phyloP scores from a whole-genome alignment of 1,140 invertebrate genomes.

The Tyrophagus putrescentiae region DNA sequence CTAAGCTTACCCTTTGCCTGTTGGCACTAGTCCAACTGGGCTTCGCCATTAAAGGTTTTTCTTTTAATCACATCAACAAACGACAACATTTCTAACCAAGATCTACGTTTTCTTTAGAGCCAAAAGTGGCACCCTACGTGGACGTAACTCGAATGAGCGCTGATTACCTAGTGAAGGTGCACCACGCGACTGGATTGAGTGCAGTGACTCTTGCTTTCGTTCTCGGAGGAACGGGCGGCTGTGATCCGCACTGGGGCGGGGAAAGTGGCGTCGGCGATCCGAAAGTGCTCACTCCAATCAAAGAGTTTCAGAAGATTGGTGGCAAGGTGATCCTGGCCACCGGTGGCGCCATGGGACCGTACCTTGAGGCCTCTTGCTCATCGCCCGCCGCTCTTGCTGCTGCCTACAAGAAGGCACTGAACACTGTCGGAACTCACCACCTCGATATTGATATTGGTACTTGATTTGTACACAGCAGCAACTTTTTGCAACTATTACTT shows the following conservation, averaged over 20 bases:
- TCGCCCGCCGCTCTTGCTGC: constrained; percentile 18
- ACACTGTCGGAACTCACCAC: constrained; percentile 26
- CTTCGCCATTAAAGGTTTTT: too few species aligned
- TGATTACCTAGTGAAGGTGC: constrained; percentile 23
- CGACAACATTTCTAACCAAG: neutral
- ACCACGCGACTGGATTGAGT: constrained; percentile 23
- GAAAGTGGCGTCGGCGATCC: constrained; percentile 24
- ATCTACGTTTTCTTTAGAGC: constrained; percentile 3
- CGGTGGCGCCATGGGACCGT: constrained; percentile 28
- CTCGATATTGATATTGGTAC: constrained; percentile 29
- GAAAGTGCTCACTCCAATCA: constrained; percentile 25
- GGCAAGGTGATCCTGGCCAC: constrained; percentile 25
- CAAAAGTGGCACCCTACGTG: constrained; percentile 18
- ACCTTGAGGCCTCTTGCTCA: constrained; percentile 27
- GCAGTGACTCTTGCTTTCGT: constrained; percentile 28
- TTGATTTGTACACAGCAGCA: neutral
- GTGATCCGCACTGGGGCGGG: constrained; percentile 28
- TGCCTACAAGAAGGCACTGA: constrained; percentile 26
- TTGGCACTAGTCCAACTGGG: too few species aligned
- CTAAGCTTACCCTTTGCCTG: too few species aligned
- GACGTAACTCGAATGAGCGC: constrained; percentile 13
- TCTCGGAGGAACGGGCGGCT: constrained; percentile 26
- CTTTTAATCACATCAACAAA: too few species aligned
- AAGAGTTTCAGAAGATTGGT: constrained; percentile 24
- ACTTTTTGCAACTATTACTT: too few species aligned